Evolutionary conservation across 1,140 invertebrate species (phyloP).

Genomic region (Tachypleus tridentatus): DNA sequence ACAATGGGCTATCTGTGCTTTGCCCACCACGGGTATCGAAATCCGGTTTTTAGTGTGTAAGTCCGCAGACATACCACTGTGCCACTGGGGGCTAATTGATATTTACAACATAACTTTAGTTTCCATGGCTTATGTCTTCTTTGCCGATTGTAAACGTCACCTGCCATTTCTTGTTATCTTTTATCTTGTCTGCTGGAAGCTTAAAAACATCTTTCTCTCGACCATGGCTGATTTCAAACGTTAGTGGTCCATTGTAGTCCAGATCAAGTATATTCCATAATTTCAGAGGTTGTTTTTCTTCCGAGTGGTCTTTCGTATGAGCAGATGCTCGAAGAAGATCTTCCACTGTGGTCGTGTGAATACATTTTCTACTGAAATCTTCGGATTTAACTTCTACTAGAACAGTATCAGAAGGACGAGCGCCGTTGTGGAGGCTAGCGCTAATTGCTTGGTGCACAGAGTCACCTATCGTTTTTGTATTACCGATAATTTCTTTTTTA

Average conservation of each 20-base stretch:
- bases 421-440: neutral
- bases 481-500: too few relatives aligned
- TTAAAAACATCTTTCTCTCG: slow-evolving; percentile 21
- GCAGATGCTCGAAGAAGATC: slow-evolving; percentile 1
- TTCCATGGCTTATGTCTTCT: neutral
- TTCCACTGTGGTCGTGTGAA: slow-evolving; percentile 14
- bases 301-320: too few relatives aligned
- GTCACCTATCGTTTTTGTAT: too few relatives aligned
- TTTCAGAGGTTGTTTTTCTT: too few relatives aligned
- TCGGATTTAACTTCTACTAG: slow-evolving; percentile 15
- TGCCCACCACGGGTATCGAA: too few relatives aligned
- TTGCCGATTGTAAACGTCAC: slow-evolving; percentile 24
- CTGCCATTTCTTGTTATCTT: slow-evolving; percentile 24
- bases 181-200: slow-evolving; percentile 19
- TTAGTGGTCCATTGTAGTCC: slow-evolving; percentile 18
- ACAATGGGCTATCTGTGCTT: too few relatives aligned
- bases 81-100: too few relatives aligned
- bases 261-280: slow-evolving; percentile 10
- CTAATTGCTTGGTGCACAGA: too few relatives aligned
- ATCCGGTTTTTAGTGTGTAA: too few relatives aligned
- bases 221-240: slow-evolving; percentile 20
- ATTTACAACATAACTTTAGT: too few relatives aligned
- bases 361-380: slow-evolving; percentile 11
- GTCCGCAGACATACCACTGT: too few relatives aligned
- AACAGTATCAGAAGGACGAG: slow-evolving; percentile 10